Conservation (phyloP, 2,797 vertebrate species). For the Cercopithecus mitis region DNA sequence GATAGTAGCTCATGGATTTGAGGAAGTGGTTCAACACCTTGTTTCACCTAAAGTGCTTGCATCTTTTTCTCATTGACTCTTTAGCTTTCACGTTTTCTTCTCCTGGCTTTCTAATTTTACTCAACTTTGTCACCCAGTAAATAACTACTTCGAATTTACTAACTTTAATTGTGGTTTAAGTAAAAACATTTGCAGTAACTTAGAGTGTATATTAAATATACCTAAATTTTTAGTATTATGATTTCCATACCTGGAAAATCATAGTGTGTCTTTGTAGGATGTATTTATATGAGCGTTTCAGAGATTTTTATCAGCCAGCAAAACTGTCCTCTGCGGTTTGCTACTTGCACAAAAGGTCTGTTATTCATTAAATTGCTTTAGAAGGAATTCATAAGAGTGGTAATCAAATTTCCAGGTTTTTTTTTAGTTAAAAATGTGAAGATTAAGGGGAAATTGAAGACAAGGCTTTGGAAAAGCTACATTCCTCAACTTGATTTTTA, state of each 20-base stretch:
- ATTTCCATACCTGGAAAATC: conserved; percentile 78
- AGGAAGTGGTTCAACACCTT: background rate
- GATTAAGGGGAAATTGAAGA: conserved; percentile 70
- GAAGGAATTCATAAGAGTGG: conserved; percentile 84
- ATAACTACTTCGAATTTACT: conserved; percentile 34
- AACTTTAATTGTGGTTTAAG: conserved; percentile 7
- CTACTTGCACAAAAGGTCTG: conserved; percentile 84
- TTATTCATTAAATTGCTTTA: conserved; percentile 84
- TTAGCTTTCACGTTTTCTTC: background rate
- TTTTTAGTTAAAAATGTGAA: conserved; percentile 73
- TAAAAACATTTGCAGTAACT: conserved; percentile 19
- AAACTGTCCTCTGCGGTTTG: conserved; percentile 82
- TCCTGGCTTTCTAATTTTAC: background rate
- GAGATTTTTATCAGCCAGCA: conserved; percentile 84
- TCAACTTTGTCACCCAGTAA: conserved; percentile 8
- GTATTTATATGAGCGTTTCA: conserved; percentile 68
- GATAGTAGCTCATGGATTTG: background rate
- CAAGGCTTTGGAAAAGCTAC: conserved; percentile 63
- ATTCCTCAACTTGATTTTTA: conserved; percentile 64
- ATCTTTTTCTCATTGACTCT: conserved; percentile 34
- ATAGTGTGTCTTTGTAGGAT: conserved; percentile 70
- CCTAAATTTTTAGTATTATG: conserved; percentile 36
- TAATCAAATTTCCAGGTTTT: conserved; percentile 77
- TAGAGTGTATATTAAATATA: conserved; percentile 67
- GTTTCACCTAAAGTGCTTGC: background rate